phyloP scores from a whole-genome alignment of 2,113 vertebrate genomes.

The Lanius collurio region DNA sequence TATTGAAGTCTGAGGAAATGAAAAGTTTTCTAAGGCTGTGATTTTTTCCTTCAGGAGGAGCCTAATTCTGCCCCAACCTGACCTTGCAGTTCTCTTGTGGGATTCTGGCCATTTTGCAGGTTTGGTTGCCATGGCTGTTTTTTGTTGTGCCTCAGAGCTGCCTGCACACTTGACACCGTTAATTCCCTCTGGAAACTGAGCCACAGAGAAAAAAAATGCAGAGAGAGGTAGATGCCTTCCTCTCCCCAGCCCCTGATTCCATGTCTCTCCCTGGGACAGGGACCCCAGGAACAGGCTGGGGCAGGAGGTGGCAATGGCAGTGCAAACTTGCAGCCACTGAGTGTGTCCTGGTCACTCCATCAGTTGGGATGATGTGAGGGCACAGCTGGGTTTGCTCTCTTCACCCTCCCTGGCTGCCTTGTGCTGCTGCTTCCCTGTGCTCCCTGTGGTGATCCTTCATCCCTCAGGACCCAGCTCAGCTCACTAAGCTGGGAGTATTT shows the following conservation, averaged over 20 bases:
- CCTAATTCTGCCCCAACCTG: not conserved
- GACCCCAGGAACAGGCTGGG: not conserved
- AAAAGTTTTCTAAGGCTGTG: not conserved
- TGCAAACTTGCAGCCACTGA: rapidly evolving
- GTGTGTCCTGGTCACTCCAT: not conserved
- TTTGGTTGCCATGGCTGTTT: not conserved
- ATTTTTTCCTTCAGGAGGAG: not conserved
- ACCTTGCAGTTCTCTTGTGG: rapidly evolving
- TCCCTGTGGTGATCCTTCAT: not conserved
- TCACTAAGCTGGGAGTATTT: not conserved
- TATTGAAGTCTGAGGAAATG: not conserved
- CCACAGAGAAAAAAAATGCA: rapidly evolving
- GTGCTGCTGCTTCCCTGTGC: not conserved
- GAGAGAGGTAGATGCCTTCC: not conserved
- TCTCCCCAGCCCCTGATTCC: not conserved
- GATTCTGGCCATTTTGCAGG: not conserved
- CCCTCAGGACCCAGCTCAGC: not conserved
- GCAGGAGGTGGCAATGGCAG: not conserved
- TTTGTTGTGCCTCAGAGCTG: not conserved
- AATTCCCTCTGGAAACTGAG: not conserved
- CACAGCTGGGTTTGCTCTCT: not conserved
- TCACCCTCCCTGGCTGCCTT: not conserved
- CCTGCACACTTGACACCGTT: rapidly evolving
- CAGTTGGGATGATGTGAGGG: not conserved
- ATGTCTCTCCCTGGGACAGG: not conserved